Conservation (phyloP, 1,140 invertebrate species). For the Diabrotica virgifera region DNA sequence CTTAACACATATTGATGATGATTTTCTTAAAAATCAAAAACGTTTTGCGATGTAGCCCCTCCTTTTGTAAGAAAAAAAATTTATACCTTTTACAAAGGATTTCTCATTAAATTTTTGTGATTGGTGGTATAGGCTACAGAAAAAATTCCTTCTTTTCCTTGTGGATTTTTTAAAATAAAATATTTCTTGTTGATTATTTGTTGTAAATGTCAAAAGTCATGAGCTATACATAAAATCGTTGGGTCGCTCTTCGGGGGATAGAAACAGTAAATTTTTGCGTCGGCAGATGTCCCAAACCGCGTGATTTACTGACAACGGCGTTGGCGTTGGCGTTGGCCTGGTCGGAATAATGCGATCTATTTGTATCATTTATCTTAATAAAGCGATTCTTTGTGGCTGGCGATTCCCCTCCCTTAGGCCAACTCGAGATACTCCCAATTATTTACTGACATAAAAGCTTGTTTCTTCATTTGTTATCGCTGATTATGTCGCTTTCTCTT, state of each 20-base stretch:
- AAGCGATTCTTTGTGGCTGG: conserved; percentile 12
- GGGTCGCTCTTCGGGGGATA: background rate
- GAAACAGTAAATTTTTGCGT: conserved; percentile 16
- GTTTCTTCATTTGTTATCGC: conserved; percentile 26
- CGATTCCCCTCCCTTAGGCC: conserved; percentile 14
- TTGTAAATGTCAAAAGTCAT: too few relatives aligned
- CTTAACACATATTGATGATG: too few relatives aligned
- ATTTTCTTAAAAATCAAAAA: too few relatives aligned
- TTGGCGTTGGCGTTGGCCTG: conserved; percentile 5
- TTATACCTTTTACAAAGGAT: too few relatives aligned
- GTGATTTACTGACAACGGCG: conserved; percentile 20
- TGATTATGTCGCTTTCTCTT: conserved; percentile 18
- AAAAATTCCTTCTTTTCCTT: too few relatives aligned
- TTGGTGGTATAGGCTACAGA: too few relatives aligned
- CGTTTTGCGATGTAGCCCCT: too few relatives aligned
- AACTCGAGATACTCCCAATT: conserved; percentile 20
- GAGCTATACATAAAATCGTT: too few relatives aligned
- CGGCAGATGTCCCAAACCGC: conserved; percentile 16
- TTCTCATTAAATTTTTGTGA: too few relatives aligned
- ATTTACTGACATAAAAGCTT: conserved; percentile 27
- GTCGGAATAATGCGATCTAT: conserved; percentile 19
- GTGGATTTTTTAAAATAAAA: too few relatives aligned
- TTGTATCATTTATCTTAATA: conserved; percentile 27
- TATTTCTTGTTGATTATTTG: too few relatives aligned
- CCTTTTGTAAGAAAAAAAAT: too few relatives aligned